Conservation (phyloP, 2,797 vertebrate genomes). For the Pitangus sulphuratus region DNA sequence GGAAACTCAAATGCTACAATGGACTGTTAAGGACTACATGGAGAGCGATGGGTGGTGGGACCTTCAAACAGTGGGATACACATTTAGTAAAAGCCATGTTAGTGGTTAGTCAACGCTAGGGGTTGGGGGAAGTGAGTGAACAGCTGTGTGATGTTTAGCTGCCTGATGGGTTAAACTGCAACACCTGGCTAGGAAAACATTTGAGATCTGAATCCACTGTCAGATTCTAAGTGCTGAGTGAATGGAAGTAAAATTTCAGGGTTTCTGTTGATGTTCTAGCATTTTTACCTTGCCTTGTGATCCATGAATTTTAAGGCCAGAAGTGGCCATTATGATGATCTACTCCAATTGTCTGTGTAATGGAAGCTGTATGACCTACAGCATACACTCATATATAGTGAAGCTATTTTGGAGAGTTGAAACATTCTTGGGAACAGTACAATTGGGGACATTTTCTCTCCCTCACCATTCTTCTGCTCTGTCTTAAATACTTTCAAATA, state of each 20-base stretch:
- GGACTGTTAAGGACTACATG: neutral
- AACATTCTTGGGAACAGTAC: neutral
- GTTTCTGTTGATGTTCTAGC: neutral
- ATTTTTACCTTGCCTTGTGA: constrained; percentile 17
- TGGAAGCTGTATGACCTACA: neutral
- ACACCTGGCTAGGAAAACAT: neutral
- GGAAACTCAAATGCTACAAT: neutral
- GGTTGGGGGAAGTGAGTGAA: neutral
- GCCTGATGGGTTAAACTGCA: neutral
- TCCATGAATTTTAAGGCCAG: constrained; percentile 19
- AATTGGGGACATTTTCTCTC: neutral
- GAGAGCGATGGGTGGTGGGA: neutral
- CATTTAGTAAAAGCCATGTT: neutral
- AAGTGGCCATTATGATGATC: neutral
- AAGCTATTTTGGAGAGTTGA: constrained; percentile 9
- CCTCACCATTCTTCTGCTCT: neutral
- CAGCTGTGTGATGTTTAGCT: neutral
- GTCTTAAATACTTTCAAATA: neutral
- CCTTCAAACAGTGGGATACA: neutral
- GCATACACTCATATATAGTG: neutral
- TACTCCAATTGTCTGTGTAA: neutral
- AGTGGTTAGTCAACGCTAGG: neutral
- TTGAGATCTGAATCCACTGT: neutral
- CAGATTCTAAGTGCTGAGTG: neutral
- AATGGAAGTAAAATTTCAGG: neutral